Evolutionary conservation across 2,797 vertebrate species (phyloP), one percentile per base, ranked within the genome.

Genomic region (Agapornis canus): DNA sequence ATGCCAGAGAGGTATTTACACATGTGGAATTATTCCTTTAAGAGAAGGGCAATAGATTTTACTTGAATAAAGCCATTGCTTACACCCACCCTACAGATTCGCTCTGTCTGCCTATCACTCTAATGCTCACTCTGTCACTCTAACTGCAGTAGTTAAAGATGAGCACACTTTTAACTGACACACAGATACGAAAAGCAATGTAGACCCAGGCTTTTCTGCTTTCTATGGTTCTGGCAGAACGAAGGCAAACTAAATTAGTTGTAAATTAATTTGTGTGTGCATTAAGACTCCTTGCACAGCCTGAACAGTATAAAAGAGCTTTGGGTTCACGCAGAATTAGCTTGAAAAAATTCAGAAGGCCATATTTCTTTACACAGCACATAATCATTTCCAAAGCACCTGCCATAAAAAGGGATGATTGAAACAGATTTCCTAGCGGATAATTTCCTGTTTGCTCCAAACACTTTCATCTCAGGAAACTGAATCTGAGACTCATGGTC

Each of bases 311-410:
- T 66, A 79, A 94, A 88, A 82, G n/a, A 90, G 26, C 69, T 90
- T 88, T 56, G 17, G 31, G n/a, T 71, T 83, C 15, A 1, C 69
- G 60, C 69, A 70, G 66, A 88, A 92, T 76, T 66, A 70, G 43
- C 54, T 60, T 90, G 82, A 48, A 88, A 91, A 72, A 42, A 88
- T 94, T 88, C 69, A 91, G 83, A 89, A 80, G 48, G 56, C 61
- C 35, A 1, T 72, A 63, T 87, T 94, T 92, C 87, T 95, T 94
- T 89, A 70, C 66, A 65, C 5, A 69, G 69, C 43, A 69, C 69
- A 47, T 85, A 91, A 94, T 83, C 0, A 86, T 83, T 95, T 92
- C 89, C 72, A 93, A 93, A 95, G 23, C 69, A 83, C 91, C 54
- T 89, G 31, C 60, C 72, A 72, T 86, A 86, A 93, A 95, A 91